Evolutionary conservation across 2,113 vertebrate genomes (phyloP).

Genomic region (Daboia siamensis): DNA sequence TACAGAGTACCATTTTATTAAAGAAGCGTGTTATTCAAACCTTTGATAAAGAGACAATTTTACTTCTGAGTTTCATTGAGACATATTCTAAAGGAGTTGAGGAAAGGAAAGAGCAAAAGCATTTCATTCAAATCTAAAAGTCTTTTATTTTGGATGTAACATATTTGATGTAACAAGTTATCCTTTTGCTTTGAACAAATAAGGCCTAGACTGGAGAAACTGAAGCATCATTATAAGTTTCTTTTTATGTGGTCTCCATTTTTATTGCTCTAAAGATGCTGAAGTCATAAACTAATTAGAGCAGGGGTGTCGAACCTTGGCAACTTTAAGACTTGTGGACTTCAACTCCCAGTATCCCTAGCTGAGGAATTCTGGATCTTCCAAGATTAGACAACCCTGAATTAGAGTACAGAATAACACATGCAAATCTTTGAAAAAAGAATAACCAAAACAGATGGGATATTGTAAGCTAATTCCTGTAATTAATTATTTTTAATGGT

Average conservation of each 20-base stretch:
- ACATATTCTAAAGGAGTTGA: background rate
- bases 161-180: conserved; percentile 2
- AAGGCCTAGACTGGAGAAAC: conserved; percentile 11
- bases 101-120: background rate
- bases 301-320: background rate
- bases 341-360: background rate
- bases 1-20: background rate
- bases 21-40: background rate
- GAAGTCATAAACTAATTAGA: conserved; percentile 29
- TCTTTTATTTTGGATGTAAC: background rate
- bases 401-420: background rate
- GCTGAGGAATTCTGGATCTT: background rate
- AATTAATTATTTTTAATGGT: background rate
- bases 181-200: background rate
- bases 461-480: background rate
- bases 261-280: background rate
- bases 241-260: conserved; percentile 6
- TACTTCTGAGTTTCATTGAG: conserved; percentile 3
- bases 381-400: no score
- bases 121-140: background rate
- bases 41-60: background rate
- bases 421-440: background rate
- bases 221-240: conserved; percentile 19
- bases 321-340: background rate
- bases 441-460: background rate